Evolutionary conservation across 2,888 invertebrate species (phyloP).

Genomic region (Blastobasis lacticolella): DNA sequence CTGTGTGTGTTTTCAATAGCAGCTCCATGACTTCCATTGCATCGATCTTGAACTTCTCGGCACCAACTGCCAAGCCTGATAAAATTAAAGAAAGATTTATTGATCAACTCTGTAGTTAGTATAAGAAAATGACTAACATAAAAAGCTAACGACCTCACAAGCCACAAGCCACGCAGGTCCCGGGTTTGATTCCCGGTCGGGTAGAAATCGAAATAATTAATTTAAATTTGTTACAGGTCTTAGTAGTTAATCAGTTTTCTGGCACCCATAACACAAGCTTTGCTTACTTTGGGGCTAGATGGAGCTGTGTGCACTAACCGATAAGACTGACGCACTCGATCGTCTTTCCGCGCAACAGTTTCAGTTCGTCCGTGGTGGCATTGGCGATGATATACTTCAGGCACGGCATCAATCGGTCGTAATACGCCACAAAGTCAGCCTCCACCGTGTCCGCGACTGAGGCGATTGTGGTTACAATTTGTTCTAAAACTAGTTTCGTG

Average conservation of each 20-base stretch:
- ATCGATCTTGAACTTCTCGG: conserved; percentile 90
- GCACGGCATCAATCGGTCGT: conserved; percentile 94
- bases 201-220: no score
- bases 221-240: no score
- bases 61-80: conserved; percentile 80
- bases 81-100: neutral
- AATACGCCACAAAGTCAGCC: conserved; percentile 95
- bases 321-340: conserved; percentile 99
- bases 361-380: conserved; percentile 89
- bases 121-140: no score
- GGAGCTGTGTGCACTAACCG: conserved; percentile 67
- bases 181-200: no score
- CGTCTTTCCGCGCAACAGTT: conserved; percentile 96
- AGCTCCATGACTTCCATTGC: conserved; percentile 97
- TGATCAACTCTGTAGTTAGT: no score
- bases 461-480: conserved; percentile 98
- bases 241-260: no score
- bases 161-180: no score
- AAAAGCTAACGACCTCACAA: no score
- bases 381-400: conserved; percentile 98
- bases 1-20: conserved; percentile 91
- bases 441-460: conserved; percentile 99
- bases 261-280: no score
- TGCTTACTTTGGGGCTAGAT: no score
- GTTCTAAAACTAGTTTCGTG: conserved; percentile 96